A percentile compares a stretch with the other conserved stretches of the same genome.
Conservation (phyloP, 1,140 invertebrate genomes). For the Camponotus vicinus region DNA sequence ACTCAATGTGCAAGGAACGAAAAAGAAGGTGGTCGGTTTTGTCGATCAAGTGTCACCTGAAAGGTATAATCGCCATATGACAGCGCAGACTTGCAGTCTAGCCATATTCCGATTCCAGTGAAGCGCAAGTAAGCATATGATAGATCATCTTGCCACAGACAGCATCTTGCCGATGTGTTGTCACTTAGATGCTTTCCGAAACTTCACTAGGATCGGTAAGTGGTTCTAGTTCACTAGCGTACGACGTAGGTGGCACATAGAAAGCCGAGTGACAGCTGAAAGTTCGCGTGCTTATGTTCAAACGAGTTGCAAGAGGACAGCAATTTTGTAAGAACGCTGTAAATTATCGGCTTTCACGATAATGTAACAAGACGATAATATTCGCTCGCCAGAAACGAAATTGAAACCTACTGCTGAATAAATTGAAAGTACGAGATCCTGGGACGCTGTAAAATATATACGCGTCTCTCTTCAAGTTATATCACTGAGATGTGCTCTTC, state of each 20-base stretch:
- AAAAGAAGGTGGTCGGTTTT: conserved; percentile 86
- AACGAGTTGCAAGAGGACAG: conserved; percentile 22
- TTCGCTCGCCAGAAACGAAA: conserved; percentile 13
- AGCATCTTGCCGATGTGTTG: conserved; percentile 21
- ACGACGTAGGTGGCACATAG: conserved; percentile 48
- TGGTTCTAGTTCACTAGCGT: conserved; percentile 65
- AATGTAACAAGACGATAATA: conserved; percentile 17
- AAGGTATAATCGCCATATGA: conserved; percentile 80
- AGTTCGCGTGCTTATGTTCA: conserved; percentile 41
- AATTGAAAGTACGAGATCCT: conserved; percentile 42
- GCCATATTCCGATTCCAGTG: conserved; percentile 67
- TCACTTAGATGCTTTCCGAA: conserved; percentile 46
- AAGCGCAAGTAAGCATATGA: conserved; percentile 49
- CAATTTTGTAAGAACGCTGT: conserved; percentile 39
- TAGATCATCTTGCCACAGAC: background rate
- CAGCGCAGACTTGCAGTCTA: conserved; percentile 53
- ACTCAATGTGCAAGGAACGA: conserved; percentile 84
- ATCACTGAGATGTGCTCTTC: background rate
- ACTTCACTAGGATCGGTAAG: conserved; percentile 70
- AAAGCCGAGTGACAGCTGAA: conserved; percentile 68
- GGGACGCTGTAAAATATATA: background rate
- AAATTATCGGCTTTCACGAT: conserved; percentile 55
- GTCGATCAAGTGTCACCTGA: conserved; percentile 83
- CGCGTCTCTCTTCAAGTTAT: background rate
- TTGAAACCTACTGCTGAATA: background rate